Evolutionary conservation across 2,888 invertebrate genomes (phyloP).

Genomic region (Trachelus troglodyta): DNA sequence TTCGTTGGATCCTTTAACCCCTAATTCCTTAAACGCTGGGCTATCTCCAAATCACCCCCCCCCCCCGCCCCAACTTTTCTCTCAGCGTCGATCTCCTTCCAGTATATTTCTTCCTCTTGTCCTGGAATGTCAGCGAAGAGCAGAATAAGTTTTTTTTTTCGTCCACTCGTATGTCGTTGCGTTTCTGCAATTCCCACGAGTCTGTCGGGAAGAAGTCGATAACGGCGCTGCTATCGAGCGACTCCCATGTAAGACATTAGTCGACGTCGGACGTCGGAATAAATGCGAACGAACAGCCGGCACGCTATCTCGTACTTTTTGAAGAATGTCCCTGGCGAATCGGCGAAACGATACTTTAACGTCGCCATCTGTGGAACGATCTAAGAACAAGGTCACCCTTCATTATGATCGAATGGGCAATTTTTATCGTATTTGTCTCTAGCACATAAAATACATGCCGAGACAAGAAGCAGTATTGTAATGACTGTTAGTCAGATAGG

Average conservation of each 20-base stretch:
- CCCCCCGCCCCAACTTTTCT: not conserved
- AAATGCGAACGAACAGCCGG: conserved; percentile 38
- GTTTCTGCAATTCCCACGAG: not conserved
- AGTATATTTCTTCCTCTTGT: not conserved
- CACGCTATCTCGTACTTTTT: conserved; percentile 35
- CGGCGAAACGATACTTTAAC: conserved; percentile 38
- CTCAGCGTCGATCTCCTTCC: not conserved
- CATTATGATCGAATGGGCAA: not conserved
- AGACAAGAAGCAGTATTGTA: not conserved
- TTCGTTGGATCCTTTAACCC: conserved; percentile 10
- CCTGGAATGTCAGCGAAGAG: not conserved
- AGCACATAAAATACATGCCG: not conserved
- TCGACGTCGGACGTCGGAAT: conserved; percentile 36
- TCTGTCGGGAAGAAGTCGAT: not conserved
- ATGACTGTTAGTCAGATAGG: not conserved
- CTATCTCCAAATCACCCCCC: not conserved
- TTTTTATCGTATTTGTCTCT: not conserved
- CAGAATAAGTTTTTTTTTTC: not conserved
- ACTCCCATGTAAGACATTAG: conserved; percentile 38
- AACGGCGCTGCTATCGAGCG: conserved; percentile 33
- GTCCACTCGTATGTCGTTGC: not conserved
- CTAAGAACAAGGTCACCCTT: not conserved
- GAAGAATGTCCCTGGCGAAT: conserved; percentile 32
- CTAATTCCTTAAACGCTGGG: not conserved
- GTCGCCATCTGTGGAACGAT: conserved; percentile 25